These are phyloP conservation scores for Scatophagus argus DNA, from an alignment of 2,113 vertebrate genomes.

Conservation along the genomic window DNA sequence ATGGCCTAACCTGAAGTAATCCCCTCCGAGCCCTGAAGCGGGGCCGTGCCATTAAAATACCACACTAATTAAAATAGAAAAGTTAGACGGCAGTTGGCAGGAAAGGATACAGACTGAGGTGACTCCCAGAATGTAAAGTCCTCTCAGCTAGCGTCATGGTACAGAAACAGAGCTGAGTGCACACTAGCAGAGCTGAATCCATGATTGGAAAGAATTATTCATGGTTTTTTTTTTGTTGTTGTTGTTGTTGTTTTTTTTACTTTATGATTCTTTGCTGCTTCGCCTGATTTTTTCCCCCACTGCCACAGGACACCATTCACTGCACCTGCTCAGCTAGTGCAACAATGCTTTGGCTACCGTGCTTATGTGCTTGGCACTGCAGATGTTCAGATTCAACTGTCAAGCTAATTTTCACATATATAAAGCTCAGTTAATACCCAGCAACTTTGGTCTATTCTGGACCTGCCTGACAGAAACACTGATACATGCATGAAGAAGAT, in stretches of 20 bases:
- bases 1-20: conserved; percentile 51
- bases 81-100: conserved; percentile 41
- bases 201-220: conserved; percentile 63
- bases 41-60: conserved; percentile 47
- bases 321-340: conserved; percentile 50
- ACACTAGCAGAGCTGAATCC: conserved; percentile 31
- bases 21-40: conserved; percentile 48
- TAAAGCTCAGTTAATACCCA: conserved; percentile 37
- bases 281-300: conserved; percentile 23
- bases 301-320: conserved; percentile 11
- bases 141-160: neutral
- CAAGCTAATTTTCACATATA: conserved; percentile 45
- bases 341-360: conserved; percentile 29
- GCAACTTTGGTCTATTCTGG: conserved; percentile 42
- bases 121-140: conserved; percentile 53
- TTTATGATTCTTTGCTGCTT: neutral
- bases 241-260: no score
- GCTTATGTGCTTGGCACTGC: conserved; percentile 8
- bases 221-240: neutral
- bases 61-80: conserved; percentile 63
- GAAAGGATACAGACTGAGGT: conserved; percentile 41
- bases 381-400: conserved; percentile 55
- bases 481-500: conserved; percentile 55
- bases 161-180: conserved; percentile 39
- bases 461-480: conserved; percentile 43